Base-by-base conservation (phyloP, 1,140 invertebrate species). In the Drosophila sechellia region DNA sequence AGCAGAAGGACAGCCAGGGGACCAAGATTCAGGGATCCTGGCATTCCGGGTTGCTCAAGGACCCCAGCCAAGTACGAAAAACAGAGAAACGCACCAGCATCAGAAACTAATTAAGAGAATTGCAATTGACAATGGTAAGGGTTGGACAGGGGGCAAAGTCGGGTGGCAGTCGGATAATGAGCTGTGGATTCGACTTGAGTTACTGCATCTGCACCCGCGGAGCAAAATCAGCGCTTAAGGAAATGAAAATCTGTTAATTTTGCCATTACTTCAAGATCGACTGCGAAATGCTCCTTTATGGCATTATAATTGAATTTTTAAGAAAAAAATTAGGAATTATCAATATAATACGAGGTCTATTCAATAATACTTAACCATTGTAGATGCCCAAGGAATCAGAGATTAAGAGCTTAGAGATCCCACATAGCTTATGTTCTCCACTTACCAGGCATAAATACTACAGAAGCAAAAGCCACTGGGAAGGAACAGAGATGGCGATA, bases 91-190 rank as follows among this genome's bases (percentile, higher is more conserved):
- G 68, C 65, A 70, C 66, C 27, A 64, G 69, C 68, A 81, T 77
- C 78, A 68, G 57, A 81, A 81, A 81, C 77, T 81, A 81, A 80
- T 81, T 81, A 81, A 81, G 79, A 77, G 79, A 63, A 66, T 81
- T 81, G 79, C 79, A 77, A 81, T 79, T 79, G 60, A 79, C 69
- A 79, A 73, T 78, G 68, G n/a, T 49, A 17, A 39, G 57, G 17
- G 13, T 1, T 22, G 22, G 5, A n/a, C 5, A 1, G 22, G 34
- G 4, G 45, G 37, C 0, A 5, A 45, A 22, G 17, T 22, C n/a
- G 17, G 13, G 31, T 54, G 31, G 39, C 45, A 27, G 66, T 46
- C 37, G 37, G 46, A 72, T 60, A 72, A 72, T 72, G 69, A 72
- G 69, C 54, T 60, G 48, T 17, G 25, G 11, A 12, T 40, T 31